Percentiles rank a stretch among this genome's conserved stretches.
These are phyloP conservation scores for Uropsilus gracilis DNA, from an alignment of 2,113 vertebrate genomes.

Conservation along the genomic window DNA sequence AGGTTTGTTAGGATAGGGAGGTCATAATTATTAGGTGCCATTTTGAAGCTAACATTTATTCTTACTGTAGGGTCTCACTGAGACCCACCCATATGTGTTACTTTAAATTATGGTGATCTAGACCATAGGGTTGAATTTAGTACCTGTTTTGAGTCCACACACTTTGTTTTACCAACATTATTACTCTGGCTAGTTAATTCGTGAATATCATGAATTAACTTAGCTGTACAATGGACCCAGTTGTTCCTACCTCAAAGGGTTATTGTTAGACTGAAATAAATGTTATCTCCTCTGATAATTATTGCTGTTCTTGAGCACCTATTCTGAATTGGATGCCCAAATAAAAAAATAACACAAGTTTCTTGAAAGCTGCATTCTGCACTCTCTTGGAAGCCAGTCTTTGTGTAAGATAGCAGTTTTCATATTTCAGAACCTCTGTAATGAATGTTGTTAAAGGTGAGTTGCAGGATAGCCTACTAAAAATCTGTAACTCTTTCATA, in stretches of 20 bases:
- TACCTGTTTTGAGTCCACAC: background rate
- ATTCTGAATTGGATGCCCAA: background rate
- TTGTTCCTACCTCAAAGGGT: background rate
- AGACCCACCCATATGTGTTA: too few species aligned
- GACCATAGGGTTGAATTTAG: background rate
- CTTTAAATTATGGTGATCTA: background rate
- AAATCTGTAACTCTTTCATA: background rate
- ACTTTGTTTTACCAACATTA: background rate
- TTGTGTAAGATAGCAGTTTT: background rate
- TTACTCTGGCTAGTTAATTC: background rate
- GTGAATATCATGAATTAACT: background rate
- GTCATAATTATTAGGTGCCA: background rate
- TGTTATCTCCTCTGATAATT: background rate
- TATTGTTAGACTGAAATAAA: background rate
- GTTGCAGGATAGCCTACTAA: background rate
- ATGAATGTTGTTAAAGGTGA: too few species aligned
- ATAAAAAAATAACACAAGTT: background rate
- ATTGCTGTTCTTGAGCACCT: background rate
- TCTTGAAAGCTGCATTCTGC: background rate
- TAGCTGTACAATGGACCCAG: background rate
- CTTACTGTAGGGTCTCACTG: background rate
- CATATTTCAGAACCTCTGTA: background rate
- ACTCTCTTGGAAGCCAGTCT: background rate
- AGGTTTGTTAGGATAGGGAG: background rate
- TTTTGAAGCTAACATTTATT: background rate